Evolutionary conservation across 2,113 vertebrate species (phyloP), one percentile per base, ranked within the genome.

Genomic region (Ptyas mucosa): DNA sequence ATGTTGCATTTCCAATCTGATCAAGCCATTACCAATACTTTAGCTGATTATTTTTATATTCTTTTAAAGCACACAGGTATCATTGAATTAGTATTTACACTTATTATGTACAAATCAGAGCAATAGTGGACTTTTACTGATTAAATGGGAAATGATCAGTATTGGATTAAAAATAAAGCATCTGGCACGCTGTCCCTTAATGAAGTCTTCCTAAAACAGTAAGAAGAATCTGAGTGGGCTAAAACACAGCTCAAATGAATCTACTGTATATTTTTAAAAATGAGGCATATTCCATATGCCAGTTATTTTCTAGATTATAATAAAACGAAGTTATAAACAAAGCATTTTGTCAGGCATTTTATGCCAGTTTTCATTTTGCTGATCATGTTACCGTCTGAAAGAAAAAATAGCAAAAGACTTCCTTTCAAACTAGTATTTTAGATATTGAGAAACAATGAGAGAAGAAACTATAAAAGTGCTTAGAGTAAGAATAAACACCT

Each of bases 1-100:
- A 90, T 92, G 92, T 93, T 94, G 92, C 93, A 55, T 94, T 97
- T 95, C 89, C 96, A 95, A 96, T 94, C 94, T 97, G 96, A 96
- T 95, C 95, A 92, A 87, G 86, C 51, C 58, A 54, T 96, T 95
- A 92, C 96, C 93, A 93, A 92, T 96, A 93, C 94, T 95, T 89
- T 92, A 86, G 54, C n/a, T 43, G 14, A 92, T 93, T 96, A 95
- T 95, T 95, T 95, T 95, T 88, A 86, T 1, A 0, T 52, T 0
- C 0, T 94, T n/a, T 69, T 93, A 64, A 92, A 95, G 94, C 94
- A 97, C 93, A 94, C 86, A 85, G 89, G 91, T 96, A 91, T 97
- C 97, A 86, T 90, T 87, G 91, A 88, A 94, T 92, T 95, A 55
- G 3, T 95, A 88, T 95, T 95, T 89, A 96, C 93, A 93, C 90